Evolutionary conservation across 2,888 invertebrate species (phyloP), one percentile per base, ranked within the genome.

Genomic region (Vanessa cardui): DNA sequence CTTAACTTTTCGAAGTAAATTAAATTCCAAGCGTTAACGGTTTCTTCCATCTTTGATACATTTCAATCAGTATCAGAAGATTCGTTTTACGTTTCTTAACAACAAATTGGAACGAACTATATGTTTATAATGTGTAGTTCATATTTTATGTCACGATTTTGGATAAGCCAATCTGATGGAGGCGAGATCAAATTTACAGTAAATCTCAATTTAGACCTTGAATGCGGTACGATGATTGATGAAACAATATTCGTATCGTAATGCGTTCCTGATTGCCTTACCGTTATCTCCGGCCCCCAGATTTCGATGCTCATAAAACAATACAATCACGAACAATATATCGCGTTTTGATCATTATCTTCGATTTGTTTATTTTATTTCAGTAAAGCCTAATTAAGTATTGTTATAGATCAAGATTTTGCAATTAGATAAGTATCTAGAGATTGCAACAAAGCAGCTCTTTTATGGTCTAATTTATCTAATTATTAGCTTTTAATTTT

Each of bases 151-250:
- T 69, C 62, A 69, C 62, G 59, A 64, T 64, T 69, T 72, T 60
- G 62, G 60, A 64, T 58, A 63, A 49, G 56, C 66, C 49, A 65
- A 70, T 70, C 62, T 56, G 64, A 58, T 65, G 31, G 54, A 47
- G 47, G 62, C 64, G 52, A 69, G 69, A 64, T 67, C 58, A 64
- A 72, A 67, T 67, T 72, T 69, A 72, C 71, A 67, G 71, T 69
- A 72, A 69, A 69, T 67, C 64, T 72, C 69, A 70, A 72, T 72
- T 72, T 60, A 54, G 71, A 67, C 50, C 67, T 62, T 70, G 73
- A 65, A 66, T 68, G 69, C 69, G 69, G 64, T 67, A 71, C 68
- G 66, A 72, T 70, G 73, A 73, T 73, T 73, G 73, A 73, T 73
- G 72, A 70, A 73, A 68, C 72, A 72, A 72, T 72, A 72, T 64